Base-by-base conservation (phyloP, 1,140 invertebrate genomes). In the Pararge aegeria region DNA sequence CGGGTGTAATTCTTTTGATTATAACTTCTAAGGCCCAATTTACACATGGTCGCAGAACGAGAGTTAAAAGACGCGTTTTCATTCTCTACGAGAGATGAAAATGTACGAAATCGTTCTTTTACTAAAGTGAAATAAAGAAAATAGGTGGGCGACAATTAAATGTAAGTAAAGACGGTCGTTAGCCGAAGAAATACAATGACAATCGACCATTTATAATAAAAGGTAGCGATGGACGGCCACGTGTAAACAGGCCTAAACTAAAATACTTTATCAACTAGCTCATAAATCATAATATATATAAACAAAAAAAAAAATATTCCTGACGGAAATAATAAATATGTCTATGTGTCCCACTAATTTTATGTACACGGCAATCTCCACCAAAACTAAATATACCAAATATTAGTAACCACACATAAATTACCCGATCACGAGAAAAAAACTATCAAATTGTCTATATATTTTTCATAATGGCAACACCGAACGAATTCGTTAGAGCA, bases 301-400 rank as follows among this genome's bases (percentile, higher is more conserved):
- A 46, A 55, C 13, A 54, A 29, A 38, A 51, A 56, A 38, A 51
- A 57, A 30, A 44, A 46, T 55, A 44, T 20, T 55, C 42, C 40
- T 2, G 12, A 20, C 21, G 40, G 42, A 44, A 55, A 55, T 16
- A 30, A 57, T 50, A 57, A 51, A 59, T 58, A 58, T 51, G 29
- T 58, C 37, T 42, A 50, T 27, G 46, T 42, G 24, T 46, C 48
- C 16, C 53, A 46, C 40, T 15, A 38, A n/a, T 53, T 13, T 38
- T 46, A 46, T 46, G 16, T 46, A 53, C 51, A 53, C 24, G 24
- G 29, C 50, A 54, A 54, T 29, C 40, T 42, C 40, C 40, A 44
- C 40, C 42, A 46, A 46, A 24, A 46, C 15, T 20, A 46, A 18
- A 10, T 46, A 20, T 46, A 20, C 38, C 13, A 16, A 40, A 40